Evolutionary conservation across 2,888 invertebrate species (phyloP).

Genomic region (Colletes collaris): DNA sequence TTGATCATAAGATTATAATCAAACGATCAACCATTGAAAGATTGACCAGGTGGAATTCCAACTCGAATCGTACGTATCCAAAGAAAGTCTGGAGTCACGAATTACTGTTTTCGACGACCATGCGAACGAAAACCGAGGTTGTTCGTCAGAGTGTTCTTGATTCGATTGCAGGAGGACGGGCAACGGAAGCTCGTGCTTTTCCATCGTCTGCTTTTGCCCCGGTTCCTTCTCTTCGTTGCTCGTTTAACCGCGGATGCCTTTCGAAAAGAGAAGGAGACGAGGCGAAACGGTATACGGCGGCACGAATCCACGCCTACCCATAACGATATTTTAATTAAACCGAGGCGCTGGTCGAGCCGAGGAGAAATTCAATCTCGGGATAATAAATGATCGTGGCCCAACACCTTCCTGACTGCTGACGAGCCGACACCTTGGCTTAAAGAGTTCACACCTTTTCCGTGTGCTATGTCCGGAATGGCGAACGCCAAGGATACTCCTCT

Average conservation of each 20-base stretch:
- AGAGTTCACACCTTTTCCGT: slow-evolving; percentile 80
- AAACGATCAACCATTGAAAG: too few relatives aligned
- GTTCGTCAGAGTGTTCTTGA: background rate
- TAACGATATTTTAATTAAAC: slow-evolving; percentile 84
- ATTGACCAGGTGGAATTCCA: too few relatives aligned
- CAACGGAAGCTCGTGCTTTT: slow-evolving; percentile 62
- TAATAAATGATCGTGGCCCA: slow-evolving; percentile 83
- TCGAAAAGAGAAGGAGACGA: slow-evolving; percentile 65
- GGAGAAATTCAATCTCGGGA: slow-evolving; percentile 83
- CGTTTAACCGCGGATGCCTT: slow-evolving; percentile 52
- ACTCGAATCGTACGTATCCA: too few relatives aligned
- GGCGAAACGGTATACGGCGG: slow-evolving; percentile 74
- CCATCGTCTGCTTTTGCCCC: slow-evolving; percentile 24
- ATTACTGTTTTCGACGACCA: background rate
- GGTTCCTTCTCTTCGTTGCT: slow-evolving; percentile 34
- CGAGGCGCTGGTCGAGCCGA: slow-evolving; percentile 77
- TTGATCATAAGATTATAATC: too few relatives aligned
- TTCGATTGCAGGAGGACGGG: slow-evolving; percentile 12
- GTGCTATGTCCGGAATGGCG: slow-evolving; percentile 59
- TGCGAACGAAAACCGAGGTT: background rate
- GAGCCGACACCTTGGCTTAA: slow-evolving; percentile 77
- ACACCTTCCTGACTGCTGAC: slow-evolving; percentile 81
- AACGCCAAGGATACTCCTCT: slow-evolving; percentile 59
- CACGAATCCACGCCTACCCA: slow-evolving; percentile 82
- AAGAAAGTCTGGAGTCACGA: too few relatives aligned